A percentile compares a stretch with the other conserved stretches of the same genome.
Evolutionary conservation across 2,888 invertebrate genomes (phyloP).

Genomic region (Harmothoe impar): DNA sequence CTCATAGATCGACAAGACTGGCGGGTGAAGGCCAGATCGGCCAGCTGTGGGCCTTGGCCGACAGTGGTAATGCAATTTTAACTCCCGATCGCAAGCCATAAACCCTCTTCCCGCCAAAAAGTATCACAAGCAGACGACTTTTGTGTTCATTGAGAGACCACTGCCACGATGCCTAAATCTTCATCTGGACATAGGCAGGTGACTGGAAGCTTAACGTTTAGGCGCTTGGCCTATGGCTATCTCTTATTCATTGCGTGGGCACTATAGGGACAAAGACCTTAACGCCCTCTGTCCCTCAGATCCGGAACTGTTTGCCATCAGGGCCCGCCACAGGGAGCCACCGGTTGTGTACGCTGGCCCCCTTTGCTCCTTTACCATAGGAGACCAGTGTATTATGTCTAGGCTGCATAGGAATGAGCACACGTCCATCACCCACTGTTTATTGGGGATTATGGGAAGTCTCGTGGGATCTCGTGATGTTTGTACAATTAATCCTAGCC

Average conservation of each 20-base stretch:
- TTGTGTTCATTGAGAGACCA: background rate
- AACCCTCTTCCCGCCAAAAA: slow-evolving; percentile 12
- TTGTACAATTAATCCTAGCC: slow-evolving; percentile 31
- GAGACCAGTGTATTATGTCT: background rate
- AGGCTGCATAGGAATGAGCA: slow-evolving; percentile 23
- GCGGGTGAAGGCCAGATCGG: no score
- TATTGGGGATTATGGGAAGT: slow-evolving; percentile 27
- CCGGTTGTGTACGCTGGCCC: background rate
- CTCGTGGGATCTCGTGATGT: background rate
- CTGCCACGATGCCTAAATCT: background rate
- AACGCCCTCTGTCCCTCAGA: background rate
- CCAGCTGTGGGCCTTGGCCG: background rate
- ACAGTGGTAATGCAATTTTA: slow-evolving; percentile 31
- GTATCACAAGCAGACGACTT: background rate
- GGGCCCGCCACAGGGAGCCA: background rate
- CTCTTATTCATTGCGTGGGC: slow-evolving; percentile 20
- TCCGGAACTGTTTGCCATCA: background rate
- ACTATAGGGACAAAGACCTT: background rate
- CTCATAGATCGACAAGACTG: no score
- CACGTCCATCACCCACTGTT: slow-evolving; percentile 19
- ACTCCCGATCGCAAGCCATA: background rate
- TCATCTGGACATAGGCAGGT: background rate
- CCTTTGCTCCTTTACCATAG: background rate
- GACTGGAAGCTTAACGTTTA: background rate
- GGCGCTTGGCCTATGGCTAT: background rate